These are phyloP conservation scores for Homalodisca vitripennis DNA, from an alignment of 1,140 invertebrate genomes.

Conservation along the genomic window DNA sequence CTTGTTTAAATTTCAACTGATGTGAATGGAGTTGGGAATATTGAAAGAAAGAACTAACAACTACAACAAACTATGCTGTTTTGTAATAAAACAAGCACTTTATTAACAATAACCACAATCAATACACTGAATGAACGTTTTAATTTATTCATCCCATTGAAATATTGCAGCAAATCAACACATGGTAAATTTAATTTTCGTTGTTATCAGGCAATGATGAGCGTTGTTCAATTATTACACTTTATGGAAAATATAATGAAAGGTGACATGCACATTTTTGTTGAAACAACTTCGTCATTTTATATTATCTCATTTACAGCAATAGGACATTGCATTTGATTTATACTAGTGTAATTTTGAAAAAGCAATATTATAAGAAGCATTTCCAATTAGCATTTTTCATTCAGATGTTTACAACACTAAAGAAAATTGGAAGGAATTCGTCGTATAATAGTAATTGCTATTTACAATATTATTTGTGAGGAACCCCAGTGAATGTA, in stretches of 20 bases:
- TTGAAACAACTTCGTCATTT: background rate
- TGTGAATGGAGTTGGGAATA: too few species aligned
- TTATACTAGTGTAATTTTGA: background rate
- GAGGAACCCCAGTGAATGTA: background rate
- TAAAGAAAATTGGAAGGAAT: background rate
- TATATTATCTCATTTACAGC: background rate
- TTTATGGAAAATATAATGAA: background rate
- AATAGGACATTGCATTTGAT: background rate
- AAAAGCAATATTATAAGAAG: background rate
- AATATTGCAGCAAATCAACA: background rate
- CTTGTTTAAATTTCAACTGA: too few species aligned
- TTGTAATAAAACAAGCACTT: conserved; percentile 24
- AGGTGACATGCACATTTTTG: background rate
- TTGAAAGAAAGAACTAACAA: too few species aligned
- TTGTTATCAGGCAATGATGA: background rate
- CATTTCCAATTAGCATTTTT: background rate
- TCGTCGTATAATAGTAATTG: background rate
- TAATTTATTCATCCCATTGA: background rate
- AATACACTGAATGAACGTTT: conserved; percentile 14
- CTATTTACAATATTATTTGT: background rate
- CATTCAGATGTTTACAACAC: background rate
- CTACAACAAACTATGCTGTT: too few species aligned
- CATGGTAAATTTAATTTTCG: background rate
- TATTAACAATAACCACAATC: conserved; percentile 19
- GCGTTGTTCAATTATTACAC: background rate